These are phyloP conservation scores for Rhinogobius similis DNA, from an alignment of 2,113 vertebrate genomes.

Conservation along the genomic window DNA sequence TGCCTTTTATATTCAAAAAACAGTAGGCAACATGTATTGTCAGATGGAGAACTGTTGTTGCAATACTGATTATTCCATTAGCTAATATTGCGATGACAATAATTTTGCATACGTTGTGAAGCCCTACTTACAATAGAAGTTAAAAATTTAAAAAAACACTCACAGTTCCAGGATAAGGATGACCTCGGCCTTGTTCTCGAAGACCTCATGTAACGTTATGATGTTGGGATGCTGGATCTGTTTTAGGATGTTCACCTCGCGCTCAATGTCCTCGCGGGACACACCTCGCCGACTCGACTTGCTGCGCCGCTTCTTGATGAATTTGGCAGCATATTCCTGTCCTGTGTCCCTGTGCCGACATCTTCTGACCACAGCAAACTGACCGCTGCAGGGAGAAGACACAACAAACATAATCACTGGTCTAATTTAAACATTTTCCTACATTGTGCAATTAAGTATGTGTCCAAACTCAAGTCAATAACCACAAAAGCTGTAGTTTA, in stretches of 20 bases:
- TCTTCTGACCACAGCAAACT: slow-evolving; percentile 95
- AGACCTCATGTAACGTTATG: slow-evolving; percentile 93
- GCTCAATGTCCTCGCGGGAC: slow-evolving; percentile 91
- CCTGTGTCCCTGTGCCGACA: slow-evolving; percentile 86
- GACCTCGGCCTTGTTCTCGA: slow-evolving; percentile 94
- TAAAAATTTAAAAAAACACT: slow-evolving; percentile 76
- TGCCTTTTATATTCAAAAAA: too few species aligned
- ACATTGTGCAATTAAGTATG: not conserved
- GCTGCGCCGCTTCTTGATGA: slow-evolving; percentile 94
- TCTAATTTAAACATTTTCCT: too few species aligned
- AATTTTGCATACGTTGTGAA: too few species aligned
- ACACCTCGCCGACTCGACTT: slow-evolving; percentile 93
- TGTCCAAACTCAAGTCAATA: too few species aligned
- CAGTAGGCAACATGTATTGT: too few species aligned
- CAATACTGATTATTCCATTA: too few species aligned
- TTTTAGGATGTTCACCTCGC: slow-evolving; percentile 94
- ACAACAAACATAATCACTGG: not conserved
- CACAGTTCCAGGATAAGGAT: slow-evolving; percentile 98
- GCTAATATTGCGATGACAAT: too few species aligned
- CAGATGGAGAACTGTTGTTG: too few species aligned
- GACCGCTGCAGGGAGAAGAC: slow-evolving; percentile 77
- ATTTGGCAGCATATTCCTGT: slow-evolving; percentile 90
- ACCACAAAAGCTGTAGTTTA: not conserved
- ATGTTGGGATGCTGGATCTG: slow-evolving; percentile 95
- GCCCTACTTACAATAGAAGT: too few species aligned